phyloP scores from a whole-genome alignment of 2,888 invertebrate genomes.

The Eilema depressum region DNA sequence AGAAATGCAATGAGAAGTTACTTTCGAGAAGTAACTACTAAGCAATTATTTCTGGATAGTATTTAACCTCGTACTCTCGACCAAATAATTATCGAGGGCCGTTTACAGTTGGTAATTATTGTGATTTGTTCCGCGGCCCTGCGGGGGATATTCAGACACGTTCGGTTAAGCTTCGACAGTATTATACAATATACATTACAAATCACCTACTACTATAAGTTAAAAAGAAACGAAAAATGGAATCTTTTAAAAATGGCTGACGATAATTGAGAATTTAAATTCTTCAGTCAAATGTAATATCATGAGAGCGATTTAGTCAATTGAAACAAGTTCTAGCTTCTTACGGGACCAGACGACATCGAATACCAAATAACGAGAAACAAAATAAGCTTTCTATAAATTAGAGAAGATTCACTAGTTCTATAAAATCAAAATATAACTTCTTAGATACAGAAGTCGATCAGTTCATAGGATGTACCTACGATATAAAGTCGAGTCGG shows the following conservation, averaged over 20 bases:
- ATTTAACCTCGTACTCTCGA: slow-evolving; percentile 27
- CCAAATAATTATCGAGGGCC: slow-evolving; percentile 45
- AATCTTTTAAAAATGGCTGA: not conserved
- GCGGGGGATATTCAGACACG: slow-evolving; percentile 52
- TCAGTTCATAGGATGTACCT: too few species aligned
- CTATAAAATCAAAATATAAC: too few species aligned
- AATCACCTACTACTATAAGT: not conserved
- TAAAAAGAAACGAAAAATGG: not conserved
- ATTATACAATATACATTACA: not conserved
- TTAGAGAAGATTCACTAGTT: too few species aligned
- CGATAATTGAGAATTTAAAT: too few species aligned
- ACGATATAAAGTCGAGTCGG: too few species aligned
- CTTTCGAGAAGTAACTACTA: not conserved
- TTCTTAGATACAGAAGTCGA: too few species aligned
- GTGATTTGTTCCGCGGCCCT: slow-evolving; percentile 68
- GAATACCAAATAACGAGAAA: too few species aligned
- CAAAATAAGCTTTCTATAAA: too few species aligned
- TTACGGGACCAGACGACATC: too few species aligned
- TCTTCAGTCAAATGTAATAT: not conserved
- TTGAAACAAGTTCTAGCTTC: not conserved
- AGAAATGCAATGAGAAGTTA: not conserved
- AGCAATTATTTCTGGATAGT: slow-evolving; percentile 9
- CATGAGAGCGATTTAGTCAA: not conserved
- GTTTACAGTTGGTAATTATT: slow-evolving; percentile 68
- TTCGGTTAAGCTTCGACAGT: not conserved